Evolutionary conservation across 2,113 vertebrate genomes (phyloP), one percentile per base, ranked within the genome.

Genomic region (Cyprinodon brontotheroides): DNA sequence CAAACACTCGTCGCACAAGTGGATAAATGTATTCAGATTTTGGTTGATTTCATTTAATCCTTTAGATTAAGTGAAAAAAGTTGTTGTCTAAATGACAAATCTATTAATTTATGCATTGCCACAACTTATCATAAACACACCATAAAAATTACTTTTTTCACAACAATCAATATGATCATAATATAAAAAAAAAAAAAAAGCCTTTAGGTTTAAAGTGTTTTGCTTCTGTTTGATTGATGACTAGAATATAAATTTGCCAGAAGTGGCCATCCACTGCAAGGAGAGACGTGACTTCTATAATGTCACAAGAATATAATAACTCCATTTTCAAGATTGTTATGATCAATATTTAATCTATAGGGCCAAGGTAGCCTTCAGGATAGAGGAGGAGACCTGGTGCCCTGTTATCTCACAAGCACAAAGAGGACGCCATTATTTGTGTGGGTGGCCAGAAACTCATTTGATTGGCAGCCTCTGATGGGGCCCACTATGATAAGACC

Each of bases 351-450:
- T 95, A 94, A 95, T 95, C 91, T 93, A 91, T 91, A 68, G 74
- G 68, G 73, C 47, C 78, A 74, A 64, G 43, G 62, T 69, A 80
- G 74, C 73, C 78, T 86, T 73, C 79, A 65, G 80, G 86, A 93
- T 86, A 29, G 29, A 29, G 92, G 93, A 87, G 84, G 79, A 85
- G 74, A 53, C 63, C 65, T 67, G 71, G 80, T 80, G 91, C 90
- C 86, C 74, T 93, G 91, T 96, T 97, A 98, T 98, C 96, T 96
- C 48, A 83, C 84, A 83, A 87, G 89, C 93, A 92, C 94, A 94
- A 94, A 89, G 90, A 94, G 85, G 88, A 85, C 89, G 79, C 85
- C 89, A 94, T 96, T 92, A 92, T 94, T 95, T 95, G 94, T 93
- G 87, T 15, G 68, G 81, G 84, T 82, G 76, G 87, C 66, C 80